phyloP scores from a whole-genome alignment of 2,113 vertebrate genomes.

The Aythya baeri region DNA sequence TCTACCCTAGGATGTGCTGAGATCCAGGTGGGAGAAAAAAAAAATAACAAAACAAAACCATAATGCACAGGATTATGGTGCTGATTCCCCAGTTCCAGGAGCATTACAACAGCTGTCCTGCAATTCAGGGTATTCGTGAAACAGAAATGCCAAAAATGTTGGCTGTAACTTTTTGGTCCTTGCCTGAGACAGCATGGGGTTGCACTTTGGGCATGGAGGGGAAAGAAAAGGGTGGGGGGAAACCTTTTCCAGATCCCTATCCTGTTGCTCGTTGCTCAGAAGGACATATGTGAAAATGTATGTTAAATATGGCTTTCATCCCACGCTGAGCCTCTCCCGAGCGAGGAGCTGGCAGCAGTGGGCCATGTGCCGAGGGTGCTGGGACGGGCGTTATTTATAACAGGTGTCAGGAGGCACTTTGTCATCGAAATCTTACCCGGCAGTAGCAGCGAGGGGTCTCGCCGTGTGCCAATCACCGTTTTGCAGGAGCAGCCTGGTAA shows the following conservation, averaged over 20 bases:
- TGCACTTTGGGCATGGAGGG: not conserved
- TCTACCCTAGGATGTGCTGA: not conserved
- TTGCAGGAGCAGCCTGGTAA: not conserved
- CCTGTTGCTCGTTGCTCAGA: not conserved
- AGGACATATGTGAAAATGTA: not conserved
- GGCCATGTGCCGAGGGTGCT: slow-evolving; percentile 53
- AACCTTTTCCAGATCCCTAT: slow-evolving; percentile 25
- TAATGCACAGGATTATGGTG: not conserved
- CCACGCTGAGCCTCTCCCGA: not conserved
- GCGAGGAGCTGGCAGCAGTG: slow-evolving; percentile 27
- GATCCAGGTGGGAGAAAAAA: not conserved
- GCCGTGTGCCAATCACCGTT: not conserved
- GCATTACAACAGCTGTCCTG: not conserved
- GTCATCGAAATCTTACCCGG: slow-evolving; percentile 21
- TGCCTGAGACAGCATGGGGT: not conserved
- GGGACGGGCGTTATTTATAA: slow-evolving; percentile 54
- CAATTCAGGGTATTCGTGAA: not conserved
- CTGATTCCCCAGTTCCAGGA: not conserved
- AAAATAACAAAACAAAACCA: not conserved
- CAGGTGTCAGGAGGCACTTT: slow-evolving; percentile 54
- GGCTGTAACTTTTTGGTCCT: accelerated
- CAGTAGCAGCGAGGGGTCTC: not conserved
- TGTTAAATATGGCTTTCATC: slow-evolving; percentile 52
- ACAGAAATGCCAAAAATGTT: not conserved
- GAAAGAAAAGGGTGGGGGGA: not conserved